Conservation (phyloP, 2,888 invertebrate genomes). For the Tridacna crocea region DNA sequence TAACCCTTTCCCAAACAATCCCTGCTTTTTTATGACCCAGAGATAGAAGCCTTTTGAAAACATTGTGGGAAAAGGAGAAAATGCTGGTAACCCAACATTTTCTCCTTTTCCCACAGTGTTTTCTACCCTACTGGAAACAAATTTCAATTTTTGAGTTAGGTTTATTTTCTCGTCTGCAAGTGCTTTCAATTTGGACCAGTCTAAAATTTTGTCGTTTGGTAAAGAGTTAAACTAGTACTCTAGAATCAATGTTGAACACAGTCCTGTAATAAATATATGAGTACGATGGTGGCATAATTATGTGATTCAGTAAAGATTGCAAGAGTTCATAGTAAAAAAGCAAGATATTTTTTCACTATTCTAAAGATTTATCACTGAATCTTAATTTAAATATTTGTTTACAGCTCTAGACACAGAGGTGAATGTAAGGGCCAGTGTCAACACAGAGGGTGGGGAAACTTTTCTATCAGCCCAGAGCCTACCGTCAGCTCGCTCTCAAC, state of each 20-base stretch:
- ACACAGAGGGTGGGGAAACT: constrained; percentile 63
- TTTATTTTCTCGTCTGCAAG: no score
- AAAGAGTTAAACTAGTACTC: not conserved
- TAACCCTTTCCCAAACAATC: no score
- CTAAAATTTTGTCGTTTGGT: not conserved
- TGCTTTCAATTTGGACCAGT: no score
- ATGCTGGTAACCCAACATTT: not conserved
- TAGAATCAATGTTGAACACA: not conserved
- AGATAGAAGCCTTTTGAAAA: not conserved
- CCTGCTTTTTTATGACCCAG: no score
- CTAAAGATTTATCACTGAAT: no score
- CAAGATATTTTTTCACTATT: no score
- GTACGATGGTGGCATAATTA: no score
- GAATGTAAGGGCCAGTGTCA: constrained; percentile 60
- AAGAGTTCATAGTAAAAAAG: no score
- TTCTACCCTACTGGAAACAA: no score
- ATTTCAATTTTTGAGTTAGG: no score
- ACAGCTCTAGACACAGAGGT: constrained; percentile 58
- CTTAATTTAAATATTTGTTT: not conserved
- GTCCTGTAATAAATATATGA: not conserved
- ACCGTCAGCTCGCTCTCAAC: constrained; percentile 54
- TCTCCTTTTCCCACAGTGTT: not conserved
- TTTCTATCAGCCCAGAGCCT: constrained; percentile 37
- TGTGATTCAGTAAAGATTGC: no score
- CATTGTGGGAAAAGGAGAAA: not conserved